Evolutionary conservation across 2,797 vertebrate genomes (phyloP), one percentile per base, ranked within the genome.

Genomic region (Pseudomugil tenellus): DNA sequence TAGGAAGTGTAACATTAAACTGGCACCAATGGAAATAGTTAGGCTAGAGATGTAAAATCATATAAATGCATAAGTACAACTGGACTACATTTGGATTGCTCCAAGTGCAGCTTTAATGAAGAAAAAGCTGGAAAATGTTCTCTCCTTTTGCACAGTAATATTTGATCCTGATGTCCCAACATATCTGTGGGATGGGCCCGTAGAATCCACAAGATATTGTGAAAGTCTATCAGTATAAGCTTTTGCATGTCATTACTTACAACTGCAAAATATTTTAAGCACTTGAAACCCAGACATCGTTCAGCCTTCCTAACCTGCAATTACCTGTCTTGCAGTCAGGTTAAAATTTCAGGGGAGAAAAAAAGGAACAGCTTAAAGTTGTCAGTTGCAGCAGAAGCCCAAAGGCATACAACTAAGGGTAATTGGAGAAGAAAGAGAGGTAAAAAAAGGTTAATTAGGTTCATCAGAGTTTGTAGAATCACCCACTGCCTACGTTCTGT

Each of bases 371-470:
- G 61, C 66, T 81, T 54, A 57, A 68, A 84, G 75, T 83, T 74
- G 68, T 71, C 37, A 81, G 63, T 80, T 70, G 64, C 61, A 85
- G 79, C 63, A 69, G 57, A 72, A 59, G 16, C 80, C 79, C 74
- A 72, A 69, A 79, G 83, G 77, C 64, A 71, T 54, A 77, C n/a
- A 69, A 73, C 58, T 8, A 39, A 64, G 56, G 63, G 63, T 83
- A 85, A 84, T 51, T 75, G 63, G 69, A 77, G 51, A 78, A 72
- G 7, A 53, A 29, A 53, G 26, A 26, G 51, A 4, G 26, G 7
- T 13, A 72, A 76, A 78, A 3, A 76, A 77, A 81, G 77, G 87
- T 87, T 88, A 90, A 90, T 87, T 91, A 81, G 31, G 32, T 71
- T 80, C 79, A 70, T 87, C 55, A 75, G 59, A 55, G 77, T 83